Evolutionary conservation across 2,888 invertebrate species (phyloP), one percentile per base, ranked within the genome.

Genomic region (Orchesellides sinensis): DNA sequence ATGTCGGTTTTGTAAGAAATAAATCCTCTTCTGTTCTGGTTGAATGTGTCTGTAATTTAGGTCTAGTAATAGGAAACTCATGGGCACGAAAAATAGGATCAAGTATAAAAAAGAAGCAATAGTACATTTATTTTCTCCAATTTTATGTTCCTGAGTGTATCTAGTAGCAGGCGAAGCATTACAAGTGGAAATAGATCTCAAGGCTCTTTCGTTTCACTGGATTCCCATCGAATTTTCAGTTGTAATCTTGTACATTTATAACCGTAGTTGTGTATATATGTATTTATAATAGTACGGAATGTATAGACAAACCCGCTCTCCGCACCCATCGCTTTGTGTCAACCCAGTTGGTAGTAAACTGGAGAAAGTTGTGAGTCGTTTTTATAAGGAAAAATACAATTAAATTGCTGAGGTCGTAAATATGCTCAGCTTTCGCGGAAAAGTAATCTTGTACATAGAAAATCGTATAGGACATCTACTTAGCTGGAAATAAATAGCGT

Each of bases 41-140:
- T 86, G 87, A 88, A 85, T 88, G 88, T 88, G 85, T 87, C 87
- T 89, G 87, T 88, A 88, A 89, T 89, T 89, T 89, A 78, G 86
- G 68, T 82, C 65, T 70, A 54, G 78, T 85, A 87, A 85, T 84
- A 84, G 87, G 77, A 88, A 87, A 86, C 65, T 82, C 86, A 87
- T 79, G 86, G 87, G 77, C 61, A 86, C 85, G 88, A 84, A 82
- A 88, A 88, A 88, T 88, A 83, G 84, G 87, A 87, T 88, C 80
- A 80, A 56, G 72, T 80, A 56, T 49, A 56, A 29, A 80, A n/a
- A n/a, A n/a, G n/a, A n/a, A n/a, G n/a, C n/a, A n/a, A n/a, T n/a
- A 73, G 47, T 40, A 47, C 61, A 61, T 56, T n/a, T 65, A 47
- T 66, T 59, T 74, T 23, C 27, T 40, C 27, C 45, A 78, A 63